phyloP scores from a whole-genome alignment of 2,113 vertebrate genomes.

The Callipepla californica region DNA sequence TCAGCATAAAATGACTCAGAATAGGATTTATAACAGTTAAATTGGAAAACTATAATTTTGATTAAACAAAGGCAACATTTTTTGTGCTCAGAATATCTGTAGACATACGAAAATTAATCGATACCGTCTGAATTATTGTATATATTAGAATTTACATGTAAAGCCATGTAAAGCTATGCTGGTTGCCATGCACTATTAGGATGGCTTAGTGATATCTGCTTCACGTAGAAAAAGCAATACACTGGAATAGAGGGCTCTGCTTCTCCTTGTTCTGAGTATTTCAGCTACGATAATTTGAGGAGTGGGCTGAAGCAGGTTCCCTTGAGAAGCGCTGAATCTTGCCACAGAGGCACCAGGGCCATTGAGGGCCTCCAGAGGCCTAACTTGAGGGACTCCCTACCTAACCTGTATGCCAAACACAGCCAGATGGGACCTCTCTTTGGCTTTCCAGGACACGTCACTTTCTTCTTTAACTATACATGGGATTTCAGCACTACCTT shows the following conservation, averaged over 20 bases:
- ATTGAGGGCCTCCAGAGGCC: neutral
- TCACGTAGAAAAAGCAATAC: neutral
- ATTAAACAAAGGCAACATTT: neutral
- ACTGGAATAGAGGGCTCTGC: neutral
- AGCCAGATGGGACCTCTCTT: neutral
- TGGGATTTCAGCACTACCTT: neutral
- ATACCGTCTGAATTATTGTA: neutral
- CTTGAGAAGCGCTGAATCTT: neutral
- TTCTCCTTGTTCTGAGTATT: neutral
- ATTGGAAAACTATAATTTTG: neutral
- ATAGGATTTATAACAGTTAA: neutral
- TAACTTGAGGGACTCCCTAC: neutral
- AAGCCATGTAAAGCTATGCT: neutral
- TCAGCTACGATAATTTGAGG: neutral
- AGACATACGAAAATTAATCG: neutral
- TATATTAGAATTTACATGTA: neutral
- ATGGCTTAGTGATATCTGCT: neutral
- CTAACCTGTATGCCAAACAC: neutral
- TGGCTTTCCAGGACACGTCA: neutral
- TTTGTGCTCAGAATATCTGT: neutral
- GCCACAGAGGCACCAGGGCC: accelerated
- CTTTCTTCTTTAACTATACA: neutral
- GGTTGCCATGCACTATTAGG: neutral
- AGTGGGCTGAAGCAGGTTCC: neutral
- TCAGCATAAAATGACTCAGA: neutral